Conservation (phyloP, 2,797 vertebrate species). For the Schizothorax lantsangensis region DNA sequence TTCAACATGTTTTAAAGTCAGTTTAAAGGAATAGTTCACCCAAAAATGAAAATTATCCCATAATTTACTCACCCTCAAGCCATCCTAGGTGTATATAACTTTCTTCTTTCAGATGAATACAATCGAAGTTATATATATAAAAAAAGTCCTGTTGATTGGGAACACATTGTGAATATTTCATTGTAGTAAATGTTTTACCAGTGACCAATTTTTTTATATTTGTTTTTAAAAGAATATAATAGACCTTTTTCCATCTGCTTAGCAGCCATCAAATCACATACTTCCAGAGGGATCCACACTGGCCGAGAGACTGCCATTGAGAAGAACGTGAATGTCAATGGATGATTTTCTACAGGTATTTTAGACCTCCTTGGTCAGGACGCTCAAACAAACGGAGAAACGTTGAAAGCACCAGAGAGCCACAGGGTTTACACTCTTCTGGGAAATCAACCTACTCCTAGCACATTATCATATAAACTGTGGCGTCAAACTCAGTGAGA, state of each 20-base stretch:
- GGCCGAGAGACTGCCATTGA: neutral
- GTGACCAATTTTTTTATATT: too few relatives aligned
- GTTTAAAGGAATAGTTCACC: too few relatives aligned
- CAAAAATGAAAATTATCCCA: too few relatives aligned
- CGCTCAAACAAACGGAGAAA: slow-evolving; percentile 4
- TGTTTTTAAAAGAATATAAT: neutral
- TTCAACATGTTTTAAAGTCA: too few relatives aligned
- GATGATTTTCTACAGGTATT: neutral
- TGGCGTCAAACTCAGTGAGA: neutral
- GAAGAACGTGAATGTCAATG: neutral
- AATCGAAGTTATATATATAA: too few relatives aligned
- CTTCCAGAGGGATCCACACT: neutral
- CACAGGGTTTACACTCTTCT: neutral
- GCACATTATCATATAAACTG: neutral
- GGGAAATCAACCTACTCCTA: neutral
- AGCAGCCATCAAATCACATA: neutral
- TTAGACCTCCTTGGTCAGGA: neutral
- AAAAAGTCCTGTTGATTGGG: too few relatives aligned
- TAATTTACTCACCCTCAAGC: too few relatives aligned
- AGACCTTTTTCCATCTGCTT: neutral
- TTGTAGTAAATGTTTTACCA: too few relatives aligned
- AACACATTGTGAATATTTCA: too few relatives aligned
- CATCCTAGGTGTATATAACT: too few relatives aligned
- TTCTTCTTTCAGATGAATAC: too few relatives aligned
- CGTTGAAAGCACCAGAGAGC: neutral